Evolutionary conservation across 2,888 invertebrate genomes (phyloP), one percentile per base, ranked within the genome.

Genomic region (Callyntrura guangdongensis): DNA sequence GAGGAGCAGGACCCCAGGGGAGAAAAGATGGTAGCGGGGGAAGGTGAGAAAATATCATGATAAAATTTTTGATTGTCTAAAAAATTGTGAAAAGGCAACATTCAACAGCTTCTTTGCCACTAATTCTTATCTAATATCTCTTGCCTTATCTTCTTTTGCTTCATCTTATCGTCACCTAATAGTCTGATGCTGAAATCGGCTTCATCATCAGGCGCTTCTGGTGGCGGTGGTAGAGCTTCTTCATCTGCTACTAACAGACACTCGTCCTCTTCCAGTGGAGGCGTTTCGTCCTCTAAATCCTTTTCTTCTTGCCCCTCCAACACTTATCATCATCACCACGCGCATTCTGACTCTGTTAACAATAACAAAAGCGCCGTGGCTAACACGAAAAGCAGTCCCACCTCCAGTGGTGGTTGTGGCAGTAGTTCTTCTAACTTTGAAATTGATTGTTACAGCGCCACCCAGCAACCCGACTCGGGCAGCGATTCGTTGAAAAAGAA

Each of bases 21-120:
- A 25, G 53, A 9, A 93, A 92, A 84, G 91, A 92, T 1, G 82
- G 88, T 87, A 86, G 91, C n/a, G 86, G n/a, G n/a, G n/a, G 49
- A 22, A 79, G 77, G 77, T 79, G 25, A 49, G 74, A 9, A 49
- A 17, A 45, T 45, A 59, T n/a, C n/a, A n/a, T n/a, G n/a, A n/a
- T n/a, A n/a, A n/a, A n/a, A n/a, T n/a, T n/a, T n/a, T n/a, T n/a
- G n/a, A n/a, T n/a, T n/a, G n/a, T n/a, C n/a, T n/a, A n/a, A n/a
- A 81, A 81, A 20, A 9, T 64, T 1, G 11, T 64, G 17, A n/a
- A n/a, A n/a, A n/a, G 20, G 22, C 22, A 64, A 9, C 4, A 22
- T 22, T 64, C 9, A 61, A 11, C 2, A 36, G 36, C 36, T 36
- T 36, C 36, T 36, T 69, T 69, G 27, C 36, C 36, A 36, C 36